Evolutionary conservation across 1,140 invertebrate genomes (phyloP).

Genomic region (Drosophila pandora): DNA sequence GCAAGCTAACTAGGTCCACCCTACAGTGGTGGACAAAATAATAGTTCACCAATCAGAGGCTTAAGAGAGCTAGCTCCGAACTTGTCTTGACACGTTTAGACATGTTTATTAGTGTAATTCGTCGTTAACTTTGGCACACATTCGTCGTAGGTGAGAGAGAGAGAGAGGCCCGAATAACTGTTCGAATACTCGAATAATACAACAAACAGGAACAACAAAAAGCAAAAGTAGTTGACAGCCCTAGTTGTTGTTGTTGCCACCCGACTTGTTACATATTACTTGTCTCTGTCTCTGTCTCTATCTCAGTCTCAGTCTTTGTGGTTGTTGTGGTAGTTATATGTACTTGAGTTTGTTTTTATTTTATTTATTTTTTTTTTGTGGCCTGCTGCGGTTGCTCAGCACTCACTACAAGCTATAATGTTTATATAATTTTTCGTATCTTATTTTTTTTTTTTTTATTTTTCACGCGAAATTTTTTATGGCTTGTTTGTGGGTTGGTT

Average conservation of each 20-base stretch:
- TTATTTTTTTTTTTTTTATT: conserved; percentile 30
- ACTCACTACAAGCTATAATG: conserved; percentile 61
- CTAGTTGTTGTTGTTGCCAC: conserved; percentile 58
- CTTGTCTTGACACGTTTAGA: too few species aligned
- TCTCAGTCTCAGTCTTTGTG: not conserved
- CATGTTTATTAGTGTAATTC: conserved; percentile 68
- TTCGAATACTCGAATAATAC: not conserved
- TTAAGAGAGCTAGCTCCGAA: too few species aligned
- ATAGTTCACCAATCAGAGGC: not conserved
- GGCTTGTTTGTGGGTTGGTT: conserved; percentile 53
- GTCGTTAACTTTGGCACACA: conserved; percentile 15
- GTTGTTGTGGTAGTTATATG: conserved; percentile 23
- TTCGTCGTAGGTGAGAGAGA: too few species aligned
- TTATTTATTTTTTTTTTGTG: conserved; percentile 16
- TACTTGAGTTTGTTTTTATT: not conserved
- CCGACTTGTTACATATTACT: conserved; percentile 69
- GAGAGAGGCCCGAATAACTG: not conserved
- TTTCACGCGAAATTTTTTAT: conserved; percentile 60
- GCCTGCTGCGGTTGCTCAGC: conserved; percentile 61
- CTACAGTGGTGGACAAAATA: conserved; percentile 8
- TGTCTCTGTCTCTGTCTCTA: too few species aligned
- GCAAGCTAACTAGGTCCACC: conserved; percentile 21
- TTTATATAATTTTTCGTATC: conserved; percentile 81
- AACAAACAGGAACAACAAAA: conserved; percentile 33
- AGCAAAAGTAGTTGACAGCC: conserved; percentile 51